Evolutionary conservation across 2,113 vertebrate species (phyloP).

Genomic region (Melanerpes aurifrons): DNA sequence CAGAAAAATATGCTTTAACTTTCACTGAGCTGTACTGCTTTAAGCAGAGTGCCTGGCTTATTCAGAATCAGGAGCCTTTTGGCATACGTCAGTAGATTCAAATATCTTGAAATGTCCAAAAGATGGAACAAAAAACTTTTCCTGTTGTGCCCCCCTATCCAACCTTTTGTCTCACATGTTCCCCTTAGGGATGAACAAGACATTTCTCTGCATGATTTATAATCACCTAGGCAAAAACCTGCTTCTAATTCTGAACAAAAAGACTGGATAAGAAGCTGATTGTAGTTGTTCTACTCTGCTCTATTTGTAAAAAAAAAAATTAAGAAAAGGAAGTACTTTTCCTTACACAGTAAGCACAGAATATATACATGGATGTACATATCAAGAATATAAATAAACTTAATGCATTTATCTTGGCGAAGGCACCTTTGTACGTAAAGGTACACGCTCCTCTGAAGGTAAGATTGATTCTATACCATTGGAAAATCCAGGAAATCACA

Average conservation of each 20-base stretch:
- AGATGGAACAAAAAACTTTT: conserved; percentile 66
- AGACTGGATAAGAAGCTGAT: not conserved
- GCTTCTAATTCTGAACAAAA: conserved; percentile 56
- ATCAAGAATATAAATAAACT: not conserved
- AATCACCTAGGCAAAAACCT: conserved; percentile 19
- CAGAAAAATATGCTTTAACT: not conserved
- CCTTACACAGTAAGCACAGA: not conserved
- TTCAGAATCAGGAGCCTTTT: conserved; percentile 17
- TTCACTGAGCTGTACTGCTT: not conserved
- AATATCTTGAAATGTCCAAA: conserved; percentile 55
- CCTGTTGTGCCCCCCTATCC: conserved; percentile 44
- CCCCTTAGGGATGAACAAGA: conserved; percentile 63
- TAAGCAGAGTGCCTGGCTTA: not conserved
- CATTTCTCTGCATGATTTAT: conserved; percentile 76
- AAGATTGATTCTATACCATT: not conserved
- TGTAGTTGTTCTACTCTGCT: not conserved
- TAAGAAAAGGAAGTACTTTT: not conserved
- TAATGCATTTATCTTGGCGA: not conserved
- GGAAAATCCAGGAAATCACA: not conserved
- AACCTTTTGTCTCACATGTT: conserved; percentile 73
- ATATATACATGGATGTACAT: not conserved
- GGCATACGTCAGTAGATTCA: conserved; percentile 52
- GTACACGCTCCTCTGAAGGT: not conserved
- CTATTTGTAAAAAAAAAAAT: not conserved
- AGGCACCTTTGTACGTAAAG: not conserved